These are phyloP conservation scores for Nudaria mundana DNA, from an alignment of 2,888 invertebrate species.

Conservation along the genomic window DNA sequence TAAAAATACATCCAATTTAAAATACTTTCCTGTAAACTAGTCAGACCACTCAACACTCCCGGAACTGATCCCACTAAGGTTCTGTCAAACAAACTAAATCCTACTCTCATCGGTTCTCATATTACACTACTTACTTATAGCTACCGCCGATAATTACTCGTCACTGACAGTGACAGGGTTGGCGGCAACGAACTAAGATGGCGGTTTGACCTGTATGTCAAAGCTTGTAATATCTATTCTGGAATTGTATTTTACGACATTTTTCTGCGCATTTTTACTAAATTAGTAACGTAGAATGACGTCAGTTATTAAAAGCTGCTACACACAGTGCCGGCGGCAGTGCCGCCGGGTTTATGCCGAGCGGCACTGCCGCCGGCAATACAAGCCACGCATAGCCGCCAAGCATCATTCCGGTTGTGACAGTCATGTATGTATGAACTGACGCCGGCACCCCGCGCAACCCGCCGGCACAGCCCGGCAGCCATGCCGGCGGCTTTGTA, in stretches of 20 bases:
- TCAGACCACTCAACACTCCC: slow-evolving; percentile 6
- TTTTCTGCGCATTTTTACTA: too few species aligned
- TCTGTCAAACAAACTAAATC: slow-evolving; percentile 29
- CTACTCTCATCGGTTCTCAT: slow-evolving; percentile 24
- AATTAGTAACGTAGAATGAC: neutral
- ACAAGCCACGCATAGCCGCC: too few species aligned
- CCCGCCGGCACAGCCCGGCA: too few species aligned
- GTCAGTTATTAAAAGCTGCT: too few species aligned
- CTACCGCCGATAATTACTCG: slow-evolving; percentile 29
- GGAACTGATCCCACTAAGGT: slow-evolving; percentile 17
- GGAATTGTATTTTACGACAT: neutral
- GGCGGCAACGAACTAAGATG: slow-evolving; percentile 24
- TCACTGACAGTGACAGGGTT: slow-evolving; percentile 25
- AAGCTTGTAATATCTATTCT: slow-evolving; percentile 12
- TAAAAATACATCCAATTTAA: too few species aligned
- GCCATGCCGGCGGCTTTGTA: too few species aligned
- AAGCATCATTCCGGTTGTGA: too few species aligned
- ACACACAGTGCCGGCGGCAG: too few species aligned
- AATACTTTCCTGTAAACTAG: neutral
- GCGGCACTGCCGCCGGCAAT: too few species aligned
- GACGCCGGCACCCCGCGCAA: too few species aligned
- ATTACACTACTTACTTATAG: slow-evolving; percentile 25
- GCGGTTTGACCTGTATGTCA: slow-evolving; percentile 14
- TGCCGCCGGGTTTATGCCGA: too few species aligned
- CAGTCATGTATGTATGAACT: too few species aligned